Conservation (phyloP, 2,113 vertebrate genomes). For the Empidonax traillii region DNA sequence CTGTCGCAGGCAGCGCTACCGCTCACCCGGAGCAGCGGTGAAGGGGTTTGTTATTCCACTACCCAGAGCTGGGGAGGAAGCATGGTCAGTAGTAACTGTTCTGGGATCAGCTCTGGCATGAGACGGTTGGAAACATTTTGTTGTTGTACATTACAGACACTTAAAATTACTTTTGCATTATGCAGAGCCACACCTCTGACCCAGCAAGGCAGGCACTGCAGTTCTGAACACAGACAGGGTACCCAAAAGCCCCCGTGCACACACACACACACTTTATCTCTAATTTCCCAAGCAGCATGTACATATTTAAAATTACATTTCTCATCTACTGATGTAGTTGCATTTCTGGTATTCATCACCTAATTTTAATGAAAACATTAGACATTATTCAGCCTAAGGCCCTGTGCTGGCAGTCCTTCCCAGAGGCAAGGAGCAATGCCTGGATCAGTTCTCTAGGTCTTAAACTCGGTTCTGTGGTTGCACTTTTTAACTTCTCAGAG, state of each 20-base stretch:
- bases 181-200: background rate
- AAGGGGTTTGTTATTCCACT: accelerated
- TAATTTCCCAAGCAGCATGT: background rate
- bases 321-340: background rate
- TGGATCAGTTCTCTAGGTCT: background rate
- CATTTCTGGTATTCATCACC: background rate
- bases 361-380: background rate
- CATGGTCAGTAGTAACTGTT: accelerated
- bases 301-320: background rate
- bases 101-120: background rate
- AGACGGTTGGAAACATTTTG: background rate
- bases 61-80: background rate
- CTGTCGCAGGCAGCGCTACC: background rate
- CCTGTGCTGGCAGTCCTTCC: background rate
- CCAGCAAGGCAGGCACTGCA: background rate
- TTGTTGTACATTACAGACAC: background rate
- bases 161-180: background rate
- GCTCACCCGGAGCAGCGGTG: accelerated
- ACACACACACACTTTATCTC: background rate
- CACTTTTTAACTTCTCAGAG: background rate
- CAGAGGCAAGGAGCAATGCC: background rate
- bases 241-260: background rate
- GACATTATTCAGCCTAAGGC: background rate
- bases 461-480: background rate
- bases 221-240: accelerated